A percentile compares a stretch with the other conserved stretches of the same genome.
These are phyloP conservation scores for Melanocharis versteri DNA, from an alignment of 2,113 vertebrate species.

Conservation along the genomic window DNA sequence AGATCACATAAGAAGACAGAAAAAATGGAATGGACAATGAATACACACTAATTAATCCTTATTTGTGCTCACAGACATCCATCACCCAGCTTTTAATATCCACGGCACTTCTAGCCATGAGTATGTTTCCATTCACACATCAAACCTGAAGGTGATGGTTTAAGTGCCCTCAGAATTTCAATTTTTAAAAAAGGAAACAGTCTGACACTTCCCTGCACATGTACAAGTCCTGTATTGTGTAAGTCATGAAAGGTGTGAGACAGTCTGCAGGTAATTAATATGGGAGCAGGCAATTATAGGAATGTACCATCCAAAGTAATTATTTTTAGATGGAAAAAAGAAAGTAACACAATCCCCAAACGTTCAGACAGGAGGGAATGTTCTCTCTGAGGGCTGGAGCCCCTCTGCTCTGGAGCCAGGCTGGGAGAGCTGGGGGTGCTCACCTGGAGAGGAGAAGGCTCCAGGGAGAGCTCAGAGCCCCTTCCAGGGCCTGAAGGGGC, in stretches of 20 bases:
- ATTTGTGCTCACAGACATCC: not conserved
- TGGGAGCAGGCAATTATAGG: not conserved
- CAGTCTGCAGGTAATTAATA: not conserved
- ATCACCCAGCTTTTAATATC: not conserved
- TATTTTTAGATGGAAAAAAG: not conserved
- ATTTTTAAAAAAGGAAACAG: not conserved
- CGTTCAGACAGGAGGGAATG: not conserved
- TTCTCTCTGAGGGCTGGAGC: not conserved
- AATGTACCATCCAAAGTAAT: not conserved
- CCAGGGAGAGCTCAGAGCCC: not conserved
- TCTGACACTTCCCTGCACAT: not conserved
- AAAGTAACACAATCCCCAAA: not conserved
- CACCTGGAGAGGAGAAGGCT: not conserved
- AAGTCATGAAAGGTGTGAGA: not conserved
- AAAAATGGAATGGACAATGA: not conserved
- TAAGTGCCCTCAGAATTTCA: not conserved
- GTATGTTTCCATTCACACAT: not conserved
- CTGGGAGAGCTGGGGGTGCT: not conserved
- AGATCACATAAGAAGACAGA: not conserved
- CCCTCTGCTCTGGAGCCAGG: not conserved
- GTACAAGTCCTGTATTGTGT: not conserved
- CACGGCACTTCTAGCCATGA: not conserved
- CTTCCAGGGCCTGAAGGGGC: rapidly evolving
- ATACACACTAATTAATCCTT: not conserved
- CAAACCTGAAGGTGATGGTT: not conserved